Percentiles rank a stretch among this genome's conserved stretches.
Evolutionary conservation across 2,113 vertebrate genomes (phyloP).

Genomic region (Myxocyprinus asiaticus): DNA sequence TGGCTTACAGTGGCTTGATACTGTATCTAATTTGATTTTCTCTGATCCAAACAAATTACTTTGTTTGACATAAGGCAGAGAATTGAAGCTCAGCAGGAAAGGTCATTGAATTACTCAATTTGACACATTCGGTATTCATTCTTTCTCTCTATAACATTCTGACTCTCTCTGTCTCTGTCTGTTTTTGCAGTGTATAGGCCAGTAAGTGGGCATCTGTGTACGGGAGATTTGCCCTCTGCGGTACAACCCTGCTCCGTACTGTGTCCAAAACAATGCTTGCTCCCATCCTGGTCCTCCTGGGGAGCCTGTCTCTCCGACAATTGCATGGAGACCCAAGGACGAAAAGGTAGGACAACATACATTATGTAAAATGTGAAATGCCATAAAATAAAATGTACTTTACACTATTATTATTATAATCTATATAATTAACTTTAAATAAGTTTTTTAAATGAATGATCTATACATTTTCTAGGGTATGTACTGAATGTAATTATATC

Average conservation of each 20-base stretch:
- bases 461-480: no score
- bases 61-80: no score
- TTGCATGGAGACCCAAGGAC: constrained; percentile 84
- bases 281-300: constrained; percentile 88
- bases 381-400: no score
- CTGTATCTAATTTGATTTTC: no score
- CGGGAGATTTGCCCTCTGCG: constrained; percentile 71
- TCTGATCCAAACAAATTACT: no score
- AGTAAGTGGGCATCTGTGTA: constrained; percentile 79
- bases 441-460: no score
- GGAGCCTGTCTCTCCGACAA: constrained; percentile 82
- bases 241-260: constrained; percentile 82
- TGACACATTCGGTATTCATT: background rate
- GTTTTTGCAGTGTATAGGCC: constrained; percentile 80
- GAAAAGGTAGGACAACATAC: constrained; percentile 76
- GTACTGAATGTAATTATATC: no score
- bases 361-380: no score
- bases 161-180: constrained; percentile 4
- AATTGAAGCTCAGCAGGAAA: no score
- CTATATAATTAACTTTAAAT: no score
- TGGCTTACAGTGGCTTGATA: no score
- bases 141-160: constrained; percentile 1
- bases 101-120: background rate
- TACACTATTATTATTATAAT: no score
- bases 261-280: constrained; percentile 79